Evolutionary conservation across 2,113 vertebrate species (phyloP).

Genomic region (Vanacampus margaritifer): DNA sequence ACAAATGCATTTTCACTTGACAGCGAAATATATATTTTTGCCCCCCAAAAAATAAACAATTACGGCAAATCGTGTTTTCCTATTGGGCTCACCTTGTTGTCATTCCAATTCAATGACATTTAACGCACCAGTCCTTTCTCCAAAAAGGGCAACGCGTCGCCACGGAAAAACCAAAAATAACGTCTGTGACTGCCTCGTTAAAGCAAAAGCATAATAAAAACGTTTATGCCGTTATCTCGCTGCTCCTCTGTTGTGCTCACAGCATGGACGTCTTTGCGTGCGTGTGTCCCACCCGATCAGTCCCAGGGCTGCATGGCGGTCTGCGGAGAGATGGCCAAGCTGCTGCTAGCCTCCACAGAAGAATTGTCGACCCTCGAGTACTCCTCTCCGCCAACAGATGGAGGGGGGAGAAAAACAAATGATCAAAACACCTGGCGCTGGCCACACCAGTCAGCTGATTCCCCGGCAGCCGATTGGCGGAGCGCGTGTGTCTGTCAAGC

Average conservation of each 20-base stretch:
- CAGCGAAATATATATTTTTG: neutral
- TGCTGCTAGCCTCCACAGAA: constrained; percentile 56
- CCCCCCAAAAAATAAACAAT: neutral
- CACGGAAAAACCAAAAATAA: constrained; percentile 8
- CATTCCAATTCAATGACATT: constrained; percentile 48
- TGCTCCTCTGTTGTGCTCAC: constrained; percentile 10
- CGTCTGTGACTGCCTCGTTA: constrained; percentile 6
- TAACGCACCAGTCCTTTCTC: constrained; percentile 40
- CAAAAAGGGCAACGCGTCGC: constrained; percentile 24
- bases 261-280: constrained; percentile 29
- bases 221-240: constrained; percentile 20
- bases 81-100: constrained; percentile 66
- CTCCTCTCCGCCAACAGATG: constrained; percentile 54
- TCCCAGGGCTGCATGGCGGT: constrained; percentile 52
- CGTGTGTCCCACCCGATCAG: constrained; percentile 41
- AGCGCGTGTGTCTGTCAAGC: constrained; percentile 56
- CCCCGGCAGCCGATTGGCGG: constrained; percentile 76
- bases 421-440: constrained; percentile 82
- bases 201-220: constrained; percentile 2
- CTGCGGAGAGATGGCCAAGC: constrained; percentile 46
- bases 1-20: neutral
- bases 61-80: neutral
- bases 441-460: constrained; percentile 84
- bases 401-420: constrained; percentile 30
- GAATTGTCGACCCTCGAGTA: constrained; percentile 7